Evolutionary conservation across 2,888 invertebrate genomes (phyloP).

Genomic region (Onchidella celtica): DNA sequence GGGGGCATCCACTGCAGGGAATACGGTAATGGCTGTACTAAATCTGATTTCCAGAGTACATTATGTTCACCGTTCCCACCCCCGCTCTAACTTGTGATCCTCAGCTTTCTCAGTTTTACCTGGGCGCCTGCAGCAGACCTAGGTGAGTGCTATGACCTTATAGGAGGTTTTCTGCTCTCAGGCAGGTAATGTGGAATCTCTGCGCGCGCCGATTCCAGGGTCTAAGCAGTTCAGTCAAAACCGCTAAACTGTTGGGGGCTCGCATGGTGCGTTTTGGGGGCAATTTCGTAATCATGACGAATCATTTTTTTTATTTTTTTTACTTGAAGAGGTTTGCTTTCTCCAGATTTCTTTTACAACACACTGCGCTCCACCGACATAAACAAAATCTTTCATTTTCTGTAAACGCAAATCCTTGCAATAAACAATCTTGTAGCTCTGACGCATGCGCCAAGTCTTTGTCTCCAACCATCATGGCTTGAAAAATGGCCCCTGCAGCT

Average conservation of each 20-base stretch:
- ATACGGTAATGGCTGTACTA: not conserved
- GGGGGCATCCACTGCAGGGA: not conserved
- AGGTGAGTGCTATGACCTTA: constrained; percentile 36
- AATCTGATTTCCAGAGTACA: too few species aligned
- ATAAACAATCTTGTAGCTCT: too few species aligned
- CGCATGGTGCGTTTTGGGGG: not conserved
- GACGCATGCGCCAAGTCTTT: too few species aligned
- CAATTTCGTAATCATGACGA: not conserved
- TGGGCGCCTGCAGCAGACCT: not conserved
- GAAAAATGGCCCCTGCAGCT: too few species aligned
- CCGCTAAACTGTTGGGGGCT: not conserved
- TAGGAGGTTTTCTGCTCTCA: constrained; percentile 5
- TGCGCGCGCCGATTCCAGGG: not conserved
- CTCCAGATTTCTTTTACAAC: not conserved
- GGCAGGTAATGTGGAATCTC: not conserved
- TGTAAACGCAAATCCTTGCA: too few species aligned
- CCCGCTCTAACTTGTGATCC: not conserved
- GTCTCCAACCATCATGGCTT: too few species aligned
- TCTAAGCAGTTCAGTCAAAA: not conserved
- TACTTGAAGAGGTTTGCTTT: constrained; percentile 7
- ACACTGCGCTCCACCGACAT: too few species aligned
- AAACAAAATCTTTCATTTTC: too few species aligned
- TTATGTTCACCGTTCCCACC: too few species aligned
- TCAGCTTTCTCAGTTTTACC: not conserved
- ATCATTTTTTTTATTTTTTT: not conserved